Conservation (phyloP, 2,113 vertebrate genomes). For the Conger conger region DNA sequence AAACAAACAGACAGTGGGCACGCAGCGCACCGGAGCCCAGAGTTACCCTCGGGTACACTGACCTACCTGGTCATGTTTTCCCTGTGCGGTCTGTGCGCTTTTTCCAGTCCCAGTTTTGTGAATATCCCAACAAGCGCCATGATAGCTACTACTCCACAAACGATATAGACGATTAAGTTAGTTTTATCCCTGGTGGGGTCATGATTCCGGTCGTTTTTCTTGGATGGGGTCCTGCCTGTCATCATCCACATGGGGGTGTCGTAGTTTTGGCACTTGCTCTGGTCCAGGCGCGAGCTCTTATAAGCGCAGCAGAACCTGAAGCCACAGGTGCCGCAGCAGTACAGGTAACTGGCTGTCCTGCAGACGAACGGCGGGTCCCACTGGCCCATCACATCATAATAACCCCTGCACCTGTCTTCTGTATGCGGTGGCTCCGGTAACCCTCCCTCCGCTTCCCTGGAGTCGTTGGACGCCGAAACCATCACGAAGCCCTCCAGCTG, state of each 20-base stretch:
- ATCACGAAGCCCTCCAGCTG: slow-evolving; percentile 87
- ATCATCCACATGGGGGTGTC: slow-evolving; percentile 92
- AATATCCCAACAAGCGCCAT: slow-evolving; percentile 99
- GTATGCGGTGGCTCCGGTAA: slow-evolving; percentile 84
- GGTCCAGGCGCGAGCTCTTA: slow-evolving; percentile 89
- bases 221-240: slow-evolving; percentile 86
- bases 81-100: slow-evolving; percentile 94
- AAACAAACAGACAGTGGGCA: not conserved
- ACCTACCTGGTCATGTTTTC: slow-evolving; percentile 96
- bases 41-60: not conserved
- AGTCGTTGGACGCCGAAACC: slow-evolving; percentile 86
- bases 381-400: slow-evolving; percentile 99
- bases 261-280: slow-evolving; percentile 95
- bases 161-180: slow-evolving; percentile 95
- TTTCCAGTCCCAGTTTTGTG: slow-evolving; percentile 97
- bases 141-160: slow-evolving; percentile 97
- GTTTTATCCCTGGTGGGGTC: slow-evolving; percentile 87
- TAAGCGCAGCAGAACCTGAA: slow-evolving; percentile 98
- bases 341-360: slow-evolving; percentile 92
- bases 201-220: slow-evolving; percentile 78
- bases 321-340: slow-evolving; percentile 99
- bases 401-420: slow-evolving; percentile 90
- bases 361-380: slow-evolving; percentile 96
- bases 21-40: not conserved
- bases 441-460: slow-evolving; percentile 74